Evolutionary conservation across 2,113 vertebrate genomes (phyloP).

Genomic region (Callionymus lyra): DNA sequence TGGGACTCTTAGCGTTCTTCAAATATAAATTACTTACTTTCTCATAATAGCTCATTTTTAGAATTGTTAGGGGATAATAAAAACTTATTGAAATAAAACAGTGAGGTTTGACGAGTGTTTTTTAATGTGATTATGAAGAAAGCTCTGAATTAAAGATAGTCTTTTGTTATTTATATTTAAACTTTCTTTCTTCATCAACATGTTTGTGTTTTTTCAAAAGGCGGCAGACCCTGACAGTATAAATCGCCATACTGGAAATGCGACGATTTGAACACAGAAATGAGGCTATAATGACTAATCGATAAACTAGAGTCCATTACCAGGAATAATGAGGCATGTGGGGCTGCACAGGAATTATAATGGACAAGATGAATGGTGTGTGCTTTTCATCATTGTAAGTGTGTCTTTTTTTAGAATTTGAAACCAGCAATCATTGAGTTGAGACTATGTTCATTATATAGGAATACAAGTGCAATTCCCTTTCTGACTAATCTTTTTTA

Average conservation of each 20-base stretch:
- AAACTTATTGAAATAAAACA: slow-evolving; percentile 25
- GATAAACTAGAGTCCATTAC: slow-evolving; percentile 24
- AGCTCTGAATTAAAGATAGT: no score
- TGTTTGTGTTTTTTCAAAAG: no score
- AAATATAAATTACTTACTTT: no score
- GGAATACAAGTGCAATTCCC: neutral
- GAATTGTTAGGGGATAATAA: slow-evolving; percentile 24
- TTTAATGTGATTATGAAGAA: slow-evolving; percentile 1
- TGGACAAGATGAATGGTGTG: slow-evolving; percentile 17
- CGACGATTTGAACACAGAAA: slow-evolving; percentile 9
- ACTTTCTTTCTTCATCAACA: no score
- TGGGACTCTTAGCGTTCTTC: no score
- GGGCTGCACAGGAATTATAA: slow-evolving; percentile 15
- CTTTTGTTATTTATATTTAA: no score
- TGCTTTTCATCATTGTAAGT: slow-evolving; percentile 2
- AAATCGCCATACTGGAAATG: slow-evolving; percentile 10
- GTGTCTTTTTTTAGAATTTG: slow-evolving; percentile 2
- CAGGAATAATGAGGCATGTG: slow-evolving; percentile 27
- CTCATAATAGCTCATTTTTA: slow-evolving; percentile 33
- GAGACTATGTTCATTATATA: neutral
- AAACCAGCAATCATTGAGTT: neutral
- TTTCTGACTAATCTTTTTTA: no score
- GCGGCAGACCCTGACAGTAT: neutral
- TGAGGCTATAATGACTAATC: slow-evolving; percentile 29
- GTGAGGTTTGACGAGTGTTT: slow-evolving; percentile 12